Conservation (phyloP, 1,140 invertebrate species). For the Proctacanthus coquilletti region DNA sequence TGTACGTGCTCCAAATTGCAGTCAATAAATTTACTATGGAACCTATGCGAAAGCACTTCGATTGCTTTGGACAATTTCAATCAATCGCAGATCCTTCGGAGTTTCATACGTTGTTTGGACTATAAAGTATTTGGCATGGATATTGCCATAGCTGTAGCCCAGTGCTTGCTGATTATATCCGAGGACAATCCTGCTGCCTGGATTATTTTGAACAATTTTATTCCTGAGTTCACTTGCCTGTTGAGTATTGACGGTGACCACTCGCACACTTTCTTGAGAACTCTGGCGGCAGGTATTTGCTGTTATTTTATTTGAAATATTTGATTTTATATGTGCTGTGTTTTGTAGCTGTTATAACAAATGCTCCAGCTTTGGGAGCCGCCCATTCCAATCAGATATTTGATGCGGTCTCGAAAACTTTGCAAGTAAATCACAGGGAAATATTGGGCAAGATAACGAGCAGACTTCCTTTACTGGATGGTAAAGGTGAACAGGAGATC, state of each 20-base stretch:
- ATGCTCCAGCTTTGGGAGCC: constrained; percentile 29
- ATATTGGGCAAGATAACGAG: constrained; percentile 13
- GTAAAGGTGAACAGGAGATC: too few relatives aligned
- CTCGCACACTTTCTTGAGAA: constrained; percentile 33
- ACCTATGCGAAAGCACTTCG: constrained; percentile 49
- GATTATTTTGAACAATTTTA: constrained; percentile 33
- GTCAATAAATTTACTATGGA: constrained; percentile 44
- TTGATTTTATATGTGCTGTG: constrained; percentile 33
- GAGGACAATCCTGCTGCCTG: constrained; percentile 46
- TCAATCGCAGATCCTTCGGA: constrained; percentile 42
- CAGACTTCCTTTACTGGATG: constrained; percentile 11
- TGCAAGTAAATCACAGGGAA: constrained; percentile 11
- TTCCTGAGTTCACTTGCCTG: constrained; percentile 31
- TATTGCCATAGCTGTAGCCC: constrained; percentile 40
- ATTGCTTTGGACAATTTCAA: constrained; percentile 48
- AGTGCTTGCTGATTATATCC: constrained; percentile 47
- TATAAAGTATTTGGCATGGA: constrained; percentile 39
- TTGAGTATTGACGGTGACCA: constrained; percentile 30
- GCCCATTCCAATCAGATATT: constrained; percentile 11
- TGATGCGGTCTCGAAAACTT: constrained; percentile 4
- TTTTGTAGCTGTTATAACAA: constrained; percentile 28
- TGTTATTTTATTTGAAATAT: too few relatives aligned
- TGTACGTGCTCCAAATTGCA: neutral
- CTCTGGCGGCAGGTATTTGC: constrained; percentile 36
- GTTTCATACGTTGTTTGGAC: constrained; percentile 47